These are phyloP conservation scores for Dioctria linearis DNA, from an alignment of 2,888 invertebrate genomes.

Conservation along the genomic window DNA sequence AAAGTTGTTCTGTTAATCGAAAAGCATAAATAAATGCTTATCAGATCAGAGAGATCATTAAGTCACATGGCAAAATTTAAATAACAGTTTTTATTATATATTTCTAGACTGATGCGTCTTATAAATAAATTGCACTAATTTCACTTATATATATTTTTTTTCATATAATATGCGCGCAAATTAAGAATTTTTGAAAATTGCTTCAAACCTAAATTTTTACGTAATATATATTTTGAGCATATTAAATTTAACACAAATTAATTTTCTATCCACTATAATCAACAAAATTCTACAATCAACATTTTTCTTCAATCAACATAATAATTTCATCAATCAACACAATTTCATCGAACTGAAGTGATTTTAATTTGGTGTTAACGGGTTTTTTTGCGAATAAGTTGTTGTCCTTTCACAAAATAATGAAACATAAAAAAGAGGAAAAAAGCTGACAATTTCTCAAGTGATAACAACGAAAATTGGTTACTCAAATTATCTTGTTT, in stretches of 20 bases:
- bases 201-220: constrained; percentile 14
- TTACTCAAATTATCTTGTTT: not conserved
- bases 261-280: not conserved
- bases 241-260: too few relatives aligned
- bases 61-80: constrained; percentile 2
- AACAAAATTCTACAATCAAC: constrained; percentile 49
- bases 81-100: constrained; percentile 20
- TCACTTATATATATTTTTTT: too few relatives aligned
- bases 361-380: not conserved
- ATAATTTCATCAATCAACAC: not conserved
- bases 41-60: constrained; percentile 1
- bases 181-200: not conserved
- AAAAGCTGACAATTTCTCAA: constrained; percentile 48
- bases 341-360: not conserved
- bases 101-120: constrained; percentile 31
- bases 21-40: constrained; percentile 1
- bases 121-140: not conserved
- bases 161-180: too few relatives aligned
- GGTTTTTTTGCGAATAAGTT: constrained; percentile 36
- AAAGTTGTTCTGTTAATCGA: constrained; percentile 31
- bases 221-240: not conserved
- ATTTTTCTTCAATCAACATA: constrained; percentile 44
- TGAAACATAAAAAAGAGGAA: constrained; percentile 1
- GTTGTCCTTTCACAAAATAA: constrained; percentile 52
- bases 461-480: not conserved